These are phyloP conservation scores for Luehdorfia chinensis DNA, from an alignment of 1,140 invertebrate genomes.

Conservation along the genomic window DNA sequence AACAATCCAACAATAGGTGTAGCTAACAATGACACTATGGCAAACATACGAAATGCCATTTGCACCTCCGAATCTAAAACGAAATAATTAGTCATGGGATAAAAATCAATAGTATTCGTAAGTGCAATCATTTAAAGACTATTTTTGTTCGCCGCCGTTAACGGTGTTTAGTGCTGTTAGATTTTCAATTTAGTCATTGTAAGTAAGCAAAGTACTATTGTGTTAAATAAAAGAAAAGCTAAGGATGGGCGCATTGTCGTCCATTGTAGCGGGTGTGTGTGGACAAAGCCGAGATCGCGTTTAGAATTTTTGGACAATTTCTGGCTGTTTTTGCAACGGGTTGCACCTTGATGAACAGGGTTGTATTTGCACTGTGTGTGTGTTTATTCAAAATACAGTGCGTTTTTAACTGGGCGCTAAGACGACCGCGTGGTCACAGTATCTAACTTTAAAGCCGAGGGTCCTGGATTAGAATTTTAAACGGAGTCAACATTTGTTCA, in stretches of 20 bases:
- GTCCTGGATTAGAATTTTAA: no score
- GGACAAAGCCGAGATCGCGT: constrained; percentile 64
- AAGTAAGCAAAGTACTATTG: constrained; percentile 62
- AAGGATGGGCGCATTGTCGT: constrained; percentile 67
- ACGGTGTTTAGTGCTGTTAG: constrained; percentile 9
- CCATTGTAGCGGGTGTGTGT: constrained; percentile 69
- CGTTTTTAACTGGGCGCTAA: no score
- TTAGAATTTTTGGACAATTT: constrained; percentile 75
- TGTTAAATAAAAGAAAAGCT: constrained; percentile 63
- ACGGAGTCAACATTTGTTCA: no score
- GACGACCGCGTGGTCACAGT: no score
- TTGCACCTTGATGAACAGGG: constrained; percentile 67
- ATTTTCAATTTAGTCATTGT: constrained; percentile 34
- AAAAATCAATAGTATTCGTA: constrained; percentile 2
- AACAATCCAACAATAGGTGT: constrained; percentile 70
- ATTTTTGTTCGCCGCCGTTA: not conserved
- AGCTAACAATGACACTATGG: constrained; percentile 71
- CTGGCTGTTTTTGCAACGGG: constrained; percentile 68
- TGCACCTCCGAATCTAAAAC: constrained; percentile 22
- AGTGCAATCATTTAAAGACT: not conserved
- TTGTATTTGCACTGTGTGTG: constrained; percentile 26
- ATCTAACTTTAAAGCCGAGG: no score
- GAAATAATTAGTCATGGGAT: constrained; percentile 12
- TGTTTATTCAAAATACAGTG: no score
- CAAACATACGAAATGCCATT: constrained; percentile 69